Evolutionary conservation across 2,797 vertebrate species (phyloP), one percentile per base, ranked within the genome.

Genomic region (Karalla daura): DNA sequence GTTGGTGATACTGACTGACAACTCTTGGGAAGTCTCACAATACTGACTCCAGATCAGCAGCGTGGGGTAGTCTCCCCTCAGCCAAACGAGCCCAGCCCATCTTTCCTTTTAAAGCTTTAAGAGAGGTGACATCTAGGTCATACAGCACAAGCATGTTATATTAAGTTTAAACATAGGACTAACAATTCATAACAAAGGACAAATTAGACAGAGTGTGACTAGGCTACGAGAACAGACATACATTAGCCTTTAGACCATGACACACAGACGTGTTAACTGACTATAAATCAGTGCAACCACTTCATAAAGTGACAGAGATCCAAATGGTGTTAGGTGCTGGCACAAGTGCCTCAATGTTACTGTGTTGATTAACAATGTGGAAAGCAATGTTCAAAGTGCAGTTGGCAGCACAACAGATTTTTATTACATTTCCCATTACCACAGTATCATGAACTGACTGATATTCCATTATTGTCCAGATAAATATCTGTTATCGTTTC

Each of bases 11-110:
- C 9, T 28, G n/a, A 9, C 21, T 4, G 2, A 20, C 43, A 35
- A 51, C 49, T n/a, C n/a, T n/a, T n/a, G n/a, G n/a, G n/a, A 30
- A 30, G 40, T 23, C 1, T 20, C 18, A 28, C 32, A 71, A 33
- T 27, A 68, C 69, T 78, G 84, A 86, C 79, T 71, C 83, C 85
- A 86, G 81, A 84, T 81, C 74, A 81, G 71, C 81, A 45, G 72
- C 15, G 44, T 56, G 44, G 50, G 35, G 77, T 50, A 32, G 25
- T 74, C 35, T 76, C 46, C 56, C 35, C 40, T 63, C 49, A 74
- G 62, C 37, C 56, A 71, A 83, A 71, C 74, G 64, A 84, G 66
- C 76, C 68, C 71, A 74, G 64, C 65, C 62, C 44, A 65, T 56
- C 20, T 60, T 39, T 13, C 47, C 7, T 14, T 69, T 72, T 40